Evolutionary conservation across 2,113 vertebrate species (phyloP).

Genomic region (Pelecanoides urinatrix): DNA sequence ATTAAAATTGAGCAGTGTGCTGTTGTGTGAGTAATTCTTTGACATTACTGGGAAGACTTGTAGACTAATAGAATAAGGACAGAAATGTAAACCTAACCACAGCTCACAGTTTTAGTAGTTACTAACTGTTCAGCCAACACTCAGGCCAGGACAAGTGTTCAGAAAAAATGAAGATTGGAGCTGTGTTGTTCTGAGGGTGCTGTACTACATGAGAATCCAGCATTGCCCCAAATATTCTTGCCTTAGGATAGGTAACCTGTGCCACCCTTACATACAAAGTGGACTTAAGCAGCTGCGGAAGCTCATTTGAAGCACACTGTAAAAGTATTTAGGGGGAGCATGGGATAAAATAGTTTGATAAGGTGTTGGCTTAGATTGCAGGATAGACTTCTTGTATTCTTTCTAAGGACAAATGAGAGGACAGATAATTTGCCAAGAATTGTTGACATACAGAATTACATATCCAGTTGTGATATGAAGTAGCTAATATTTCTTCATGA

Average conservation of each 20-base stretch:
- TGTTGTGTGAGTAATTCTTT: slow-evolving; percentile 31
- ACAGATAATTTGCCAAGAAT: background rate
- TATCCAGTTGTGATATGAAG: background rate
- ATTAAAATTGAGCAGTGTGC: slow-evolving; percentile 37
- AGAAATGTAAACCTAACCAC: background rate
- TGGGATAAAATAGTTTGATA: background rate
- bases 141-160: background rate
- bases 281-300: background rate
- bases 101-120: background rate
- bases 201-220: background rate
- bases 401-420: background rate
- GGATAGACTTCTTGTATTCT: background rate
- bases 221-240: background rate
- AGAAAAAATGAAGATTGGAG: background rate
- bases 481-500: background rate
- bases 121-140: background rate
- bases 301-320: background rate
- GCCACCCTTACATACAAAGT: background rate
- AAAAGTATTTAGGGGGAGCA: background rate
- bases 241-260: background rate
- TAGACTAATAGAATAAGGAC: background rate
- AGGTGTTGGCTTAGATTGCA: background rate
- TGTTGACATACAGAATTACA: background rate
- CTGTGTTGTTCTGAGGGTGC: background rate
- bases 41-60: background rate